Evolutionary conservation across 2,888 invertebrate genomes (phyloP), one percentile per base, ranked within the genome.

Genomic region (Agrochola macilenta): DNA sequence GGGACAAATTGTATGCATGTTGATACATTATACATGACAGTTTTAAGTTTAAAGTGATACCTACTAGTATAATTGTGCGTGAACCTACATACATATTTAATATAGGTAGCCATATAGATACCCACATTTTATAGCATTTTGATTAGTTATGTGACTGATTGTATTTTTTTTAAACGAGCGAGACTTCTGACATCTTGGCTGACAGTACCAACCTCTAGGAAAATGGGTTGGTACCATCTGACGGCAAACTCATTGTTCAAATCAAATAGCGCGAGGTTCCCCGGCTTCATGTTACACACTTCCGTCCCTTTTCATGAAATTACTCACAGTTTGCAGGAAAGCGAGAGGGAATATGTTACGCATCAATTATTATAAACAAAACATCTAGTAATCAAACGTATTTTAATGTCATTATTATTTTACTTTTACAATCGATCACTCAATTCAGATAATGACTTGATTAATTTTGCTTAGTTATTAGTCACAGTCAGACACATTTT

Each of bases 21-120:
- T 70, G 60, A 87, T 86, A 86, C 88, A 88, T 86, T 73, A 82
- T 86, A 86, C 76, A 86, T 86, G 80, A 57, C 63, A 74, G 54
- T 80, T 85, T 85, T 85, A 79, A 84, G 61, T 68, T 69, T 68
- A 39, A 65, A 85, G 35, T 64, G 54, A 58, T 70, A 80, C 66
- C 39, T 83, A 52, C 69, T 30, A n/a, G 84, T 84, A 72, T 80
- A 72, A 74, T 75, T 63, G 46, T 58, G n/a, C 20, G 20, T 69
- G 43, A 61, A 69, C 76, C 54, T 72, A 74, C 49, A 72, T 74
- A 81, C 61, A 63, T 82, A 74, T 54, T 49, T 52, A 66, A 54
- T 65, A 46, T 23, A 57, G 23, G 3, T 46, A 20, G 14, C 3
- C 7, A 23, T 26, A 35, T 17, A 8, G 30, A 30, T 65, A 23